Evolutionary conservation across 2,797 vertebrate genomes (phyloP), one percentile per base, ranked within the genome.

Genomic region (Mormyrus proboscirostris): DNA sequence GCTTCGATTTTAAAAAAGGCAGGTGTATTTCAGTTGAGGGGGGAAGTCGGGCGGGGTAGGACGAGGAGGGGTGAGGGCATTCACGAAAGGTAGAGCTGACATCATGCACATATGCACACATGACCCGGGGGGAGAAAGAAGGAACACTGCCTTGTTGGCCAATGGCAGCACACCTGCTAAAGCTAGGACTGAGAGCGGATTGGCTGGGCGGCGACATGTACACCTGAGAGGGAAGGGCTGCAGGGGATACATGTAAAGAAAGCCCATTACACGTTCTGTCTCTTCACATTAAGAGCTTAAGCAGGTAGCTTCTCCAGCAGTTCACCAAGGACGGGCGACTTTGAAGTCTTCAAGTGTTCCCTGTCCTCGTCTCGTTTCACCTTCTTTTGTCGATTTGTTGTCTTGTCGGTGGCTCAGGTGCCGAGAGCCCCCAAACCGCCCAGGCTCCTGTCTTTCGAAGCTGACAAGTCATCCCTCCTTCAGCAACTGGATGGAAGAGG

Each of bases 211-310:
- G 92, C 94, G 96, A 95, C 96, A 96, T 96, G 95, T 95, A 96
- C 95, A 96, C 96, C 96, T 96, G 95, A 95, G 94, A 95, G 95
- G 95, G 93, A 91, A 90, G 92, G 88, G 86, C 91, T 92, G 93
- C 1, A 89, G 92, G 92, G 93, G 90, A 93, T 96, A 95, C 95
- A 95, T 96, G 96, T 96, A 96, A 96, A 96, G 95, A 95, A 97
- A 98, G 96, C 96, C 95, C 94, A 95, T 95, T 96, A 96, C 97
- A 94, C 96, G 95, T 96, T 93, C 97, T 92, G 95, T 94, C 98
- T 97, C 97, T 98, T 95, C 96, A 94, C 96, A 95, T 92, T 93
- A 96, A 95, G 95, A 95, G 96, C 96, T 97, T 96, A 96, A 96
- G 94, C 93, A 94, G 93, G 95, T 94, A 93, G 91, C 94, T 93